Base-by-base conservation (phyloP, 2,113 vertebrate genomes). In the Corydoras sp. region DNA sequence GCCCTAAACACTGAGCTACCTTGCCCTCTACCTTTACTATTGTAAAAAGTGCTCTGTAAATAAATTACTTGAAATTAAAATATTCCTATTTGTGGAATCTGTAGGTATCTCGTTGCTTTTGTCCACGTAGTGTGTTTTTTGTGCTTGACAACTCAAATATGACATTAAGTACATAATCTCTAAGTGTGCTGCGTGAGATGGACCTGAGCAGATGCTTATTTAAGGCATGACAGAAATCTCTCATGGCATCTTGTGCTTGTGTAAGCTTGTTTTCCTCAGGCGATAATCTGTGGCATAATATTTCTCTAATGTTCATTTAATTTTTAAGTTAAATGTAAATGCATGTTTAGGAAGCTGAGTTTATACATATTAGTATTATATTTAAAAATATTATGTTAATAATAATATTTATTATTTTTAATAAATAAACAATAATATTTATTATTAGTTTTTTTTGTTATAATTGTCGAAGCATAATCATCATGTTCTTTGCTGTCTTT, bases 201-300 rank as follows among this genome's bases (percentile, higher is more conserved):
- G 53, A 58, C 43, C 58, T 61, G 68, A 69, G 18, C 35, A n/a
- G 29, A 35, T 53, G 10, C 54, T 51, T 62, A 62, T 71, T 71
- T 62, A 62, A 54, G 7, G 18, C 18, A 2, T 24, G 18, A 30
- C 58, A 12, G 58, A 53, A 61, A 62, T 50, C 68, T 70, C 59
- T 50, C 51, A 50, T 53, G 58, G 43, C 58, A 31, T 29, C 29
- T 70, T 31, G n/a, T n/a, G 49, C 58, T 32, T 62, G 68, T 54
- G 30, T 32, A 32, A 13, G 49, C 49, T 35, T 62, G 59, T 30
- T 10, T 62, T 3, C 59, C 29, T 62, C 0, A 1, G n/a, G 59
- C 7, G 35, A 43, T 43, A 4, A 5, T 43, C 35, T 43, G 59
- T 9, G 59, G 59, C 2, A 7, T 3, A 31, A n/a, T n/a, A 10